Percentiles rank a stretch among this genome's conserved stretches.
Evolutionary conservation across 2,797 vertebrate species (phyloP).

Genomic region (Catamblyrhynchus diadema): DNA sequence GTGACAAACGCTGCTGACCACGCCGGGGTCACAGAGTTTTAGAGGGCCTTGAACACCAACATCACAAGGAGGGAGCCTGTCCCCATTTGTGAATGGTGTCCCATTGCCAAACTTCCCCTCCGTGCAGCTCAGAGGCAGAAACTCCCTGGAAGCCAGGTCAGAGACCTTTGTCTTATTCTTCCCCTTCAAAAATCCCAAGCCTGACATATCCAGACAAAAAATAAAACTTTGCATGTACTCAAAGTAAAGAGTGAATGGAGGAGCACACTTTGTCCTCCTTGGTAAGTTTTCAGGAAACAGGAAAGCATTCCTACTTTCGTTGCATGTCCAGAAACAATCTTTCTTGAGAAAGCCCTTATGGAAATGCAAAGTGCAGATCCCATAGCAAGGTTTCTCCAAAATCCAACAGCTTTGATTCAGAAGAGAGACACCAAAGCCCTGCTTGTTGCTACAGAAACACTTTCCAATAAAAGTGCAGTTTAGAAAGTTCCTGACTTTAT

Average conservation of each 20-base stretch:
- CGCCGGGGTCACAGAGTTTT: not conserved
- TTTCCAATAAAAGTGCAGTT: not conserved
- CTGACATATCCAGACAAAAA: not conserved
- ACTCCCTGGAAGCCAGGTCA: not conserved
- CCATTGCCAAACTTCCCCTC: not conserved
- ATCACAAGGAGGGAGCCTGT: not conserved
- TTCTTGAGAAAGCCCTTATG: not conserved
- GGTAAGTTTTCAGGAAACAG: not conserved
- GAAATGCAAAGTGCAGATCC: not conserved
- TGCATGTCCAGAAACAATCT: not conserved
- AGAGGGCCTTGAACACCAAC: not conserved
- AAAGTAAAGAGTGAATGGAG: not conserved
- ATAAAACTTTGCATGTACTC: not conserved
- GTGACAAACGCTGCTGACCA: not conserved
- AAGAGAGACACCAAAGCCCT: not conserved
- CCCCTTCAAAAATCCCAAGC: not conserved
- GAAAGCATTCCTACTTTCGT: not conserved
- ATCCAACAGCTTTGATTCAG: not conserved
- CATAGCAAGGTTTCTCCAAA: not conserved
- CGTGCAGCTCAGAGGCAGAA: not conserved
- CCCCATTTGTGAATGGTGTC: not conserved
- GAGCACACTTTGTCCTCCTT: not conserved
- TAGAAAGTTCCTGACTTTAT: not conserved
- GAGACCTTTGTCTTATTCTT: not conserved
- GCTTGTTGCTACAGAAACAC: not conserved